Conservation (phyloP, 2,888 invertebrate genomes). For the Drosophila stalkeri region DNA sequence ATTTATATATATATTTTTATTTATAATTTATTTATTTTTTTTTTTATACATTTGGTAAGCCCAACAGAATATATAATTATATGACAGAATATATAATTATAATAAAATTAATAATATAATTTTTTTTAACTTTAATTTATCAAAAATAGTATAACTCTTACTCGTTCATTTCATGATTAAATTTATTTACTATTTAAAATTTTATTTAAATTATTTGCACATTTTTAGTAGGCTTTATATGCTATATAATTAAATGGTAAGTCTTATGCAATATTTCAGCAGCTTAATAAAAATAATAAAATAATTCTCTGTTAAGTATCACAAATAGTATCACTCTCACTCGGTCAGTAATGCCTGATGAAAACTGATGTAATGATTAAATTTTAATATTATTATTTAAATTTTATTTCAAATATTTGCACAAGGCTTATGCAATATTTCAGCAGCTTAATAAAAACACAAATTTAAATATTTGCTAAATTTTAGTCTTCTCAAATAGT, state of each 20-base stretch:
- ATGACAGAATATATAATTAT: neutral
- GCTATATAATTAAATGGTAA: neutral
- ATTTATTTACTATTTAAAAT: neutral
- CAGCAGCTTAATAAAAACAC: too few relatives aligned
- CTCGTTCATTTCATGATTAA: neutral
- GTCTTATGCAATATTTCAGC: neutral
- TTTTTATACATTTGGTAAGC: too few relatives aligned
- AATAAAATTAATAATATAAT: neutral
- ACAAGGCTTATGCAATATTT: neutral
- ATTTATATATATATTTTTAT: too few relatives aligned
- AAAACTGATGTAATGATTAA: too few relatives aligned
- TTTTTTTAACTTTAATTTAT: neutral
- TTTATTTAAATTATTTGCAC: neutral
- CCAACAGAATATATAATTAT: too few relatives aligned
- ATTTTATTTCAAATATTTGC: too few relatives aligned
- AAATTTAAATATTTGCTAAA: neutral
- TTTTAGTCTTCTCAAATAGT: neutral
- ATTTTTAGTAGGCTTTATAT: neutral
- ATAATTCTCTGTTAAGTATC: too few relatives aligned
- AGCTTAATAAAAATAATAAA: neutral
- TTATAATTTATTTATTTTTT: too few relatives aligned
- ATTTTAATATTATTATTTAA: too few relatives aligned
- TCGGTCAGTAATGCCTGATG: too few relatives aligned
- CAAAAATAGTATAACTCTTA: neutral
- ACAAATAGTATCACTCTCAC: too few relatives aligned